Base-by-base conservation (phyloP, 1,140 invertebrate species). In the Drosophila santomea region DNA sequence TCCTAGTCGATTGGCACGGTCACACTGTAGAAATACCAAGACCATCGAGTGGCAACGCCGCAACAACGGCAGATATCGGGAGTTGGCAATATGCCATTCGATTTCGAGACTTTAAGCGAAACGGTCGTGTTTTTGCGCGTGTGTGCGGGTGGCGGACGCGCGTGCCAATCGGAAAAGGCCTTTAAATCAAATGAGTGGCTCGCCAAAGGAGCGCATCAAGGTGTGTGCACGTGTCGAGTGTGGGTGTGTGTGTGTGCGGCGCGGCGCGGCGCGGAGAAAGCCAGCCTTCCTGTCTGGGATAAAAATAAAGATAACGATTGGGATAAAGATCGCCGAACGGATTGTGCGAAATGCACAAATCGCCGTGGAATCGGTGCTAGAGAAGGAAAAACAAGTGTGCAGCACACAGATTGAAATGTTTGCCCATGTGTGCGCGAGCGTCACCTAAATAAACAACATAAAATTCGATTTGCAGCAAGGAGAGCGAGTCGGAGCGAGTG, bases 361-460 rank as follows among this genome's bases (percentile, higher is more conserved):
- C 15, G 38, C 41, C 44, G 68, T 15, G 36, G 47, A 39, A 52
- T 4, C 25, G 48, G 47, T 41, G 38, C 35, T 17, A 12, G 38
- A 23, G 25, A 73, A 62, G n/a, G 36, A 60, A 71, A 74, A 73
- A 73, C 66, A 72, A 74, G 66, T 73, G 69, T 52, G 39, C 39
- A 73, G 58, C 54, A 52, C 15, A 64, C 60, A 41, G 62, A 67
- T 51, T 67, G 39, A 48, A 66, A 64, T 67, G 39, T 59, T 73
- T 51, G 48, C 55, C 14, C 12, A 52, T 28, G 58, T 74, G 43
- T 44, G 39, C 12, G 61, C 12, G 61, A 63, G 41, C 54, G 15
- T 44, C 39, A 32, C 20, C 61, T 23, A 60, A 56, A 61, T 45
- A 64, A 64, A 66, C 63, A 67, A 64, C 36, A 64, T 38, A 63